These are phyloP conservation scores for Apostichopus leukothele DNA, from an alignment of 53 echinoderm and acorn worm genomes.

Conservation along the genomic window DNA sequence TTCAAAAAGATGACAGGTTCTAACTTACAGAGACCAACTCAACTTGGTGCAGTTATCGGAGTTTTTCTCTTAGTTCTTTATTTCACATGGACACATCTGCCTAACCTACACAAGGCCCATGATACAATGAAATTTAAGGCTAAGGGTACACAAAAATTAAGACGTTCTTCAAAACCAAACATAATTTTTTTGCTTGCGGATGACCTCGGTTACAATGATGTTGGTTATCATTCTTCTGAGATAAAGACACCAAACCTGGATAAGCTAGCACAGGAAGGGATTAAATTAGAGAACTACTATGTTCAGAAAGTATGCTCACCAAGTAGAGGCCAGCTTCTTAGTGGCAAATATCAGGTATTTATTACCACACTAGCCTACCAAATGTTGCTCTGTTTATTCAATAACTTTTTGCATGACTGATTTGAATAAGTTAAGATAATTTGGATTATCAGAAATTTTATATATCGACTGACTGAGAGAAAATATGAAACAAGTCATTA, in stretches of 20 bases:
- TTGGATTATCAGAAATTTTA: no score
- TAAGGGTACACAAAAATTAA: not conserved
- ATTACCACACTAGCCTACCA: no score
- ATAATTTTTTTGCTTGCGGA: conserved; percentile 65
- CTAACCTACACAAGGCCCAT: not conserved
- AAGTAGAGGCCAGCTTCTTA: conserved; percentile 53
- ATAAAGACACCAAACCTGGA: conserved; percentile 51
- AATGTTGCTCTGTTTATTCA: no score
- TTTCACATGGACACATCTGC: not conserved
- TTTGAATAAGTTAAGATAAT: no score
- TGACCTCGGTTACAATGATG: conserved; percentile 65
- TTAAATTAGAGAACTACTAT: conserved; percentile 56
- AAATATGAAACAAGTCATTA: no score
- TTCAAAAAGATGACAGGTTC: not conserved
- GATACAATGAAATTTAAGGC: not conserved
- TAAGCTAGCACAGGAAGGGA: conserved; percentile 31
- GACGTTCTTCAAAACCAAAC: conserved; percentile 3
- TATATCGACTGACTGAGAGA: no score
- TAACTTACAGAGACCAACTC: not conserved
- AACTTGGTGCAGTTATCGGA: not conserved
- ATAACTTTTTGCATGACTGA: no score
- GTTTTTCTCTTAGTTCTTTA: not conserved
- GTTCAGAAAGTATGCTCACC: conserved; percentile 81
- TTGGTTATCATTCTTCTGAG: conserved; percentile 57
- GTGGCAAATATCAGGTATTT: conserved; percentile 53